phyloP scores from a whole-genome alignment of 2,888 invertebrate species.

The Melipona beecheii region DNA sequence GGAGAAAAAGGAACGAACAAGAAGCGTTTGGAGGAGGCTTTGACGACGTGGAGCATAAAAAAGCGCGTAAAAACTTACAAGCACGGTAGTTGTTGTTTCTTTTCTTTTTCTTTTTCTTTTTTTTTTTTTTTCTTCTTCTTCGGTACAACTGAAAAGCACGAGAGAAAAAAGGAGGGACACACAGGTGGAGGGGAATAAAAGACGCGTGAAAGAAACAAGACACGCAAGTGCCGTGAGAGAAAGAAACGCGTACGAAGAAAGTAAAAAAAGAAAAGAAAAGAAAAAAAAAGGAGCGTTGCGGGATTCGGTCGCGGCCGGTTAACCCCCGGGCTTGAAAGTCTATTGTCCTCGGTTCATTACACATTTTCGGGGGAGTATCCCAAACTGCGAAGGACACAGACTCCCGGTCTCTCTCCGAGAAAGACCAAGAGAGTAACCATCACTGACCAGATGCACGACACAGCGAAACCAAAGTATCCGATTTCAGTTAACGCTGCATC shows the following conservation, averaged over 20 bases:
- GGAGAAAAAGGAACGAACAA: not conserved
- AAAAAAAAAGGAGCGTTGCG: slow-evolving; percentile 29
- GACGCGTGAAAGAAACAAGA: slow-evolving; percentile 51
- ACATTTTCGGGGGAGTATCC: slow-evolving; percentile 41
- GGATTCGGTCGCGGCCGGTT: slow-evolving; percentile 32
- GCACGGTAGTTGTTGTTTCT: slow-evolving; percentile 22
- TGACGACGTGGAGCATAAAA: slow-evolving; percentile 32
- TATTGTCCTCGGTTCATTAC: slow-evolving; percentile 64
- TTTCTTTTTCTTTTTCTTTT: not conserved
- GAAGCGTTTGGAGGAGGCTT: slow-evolving; percentile 29
- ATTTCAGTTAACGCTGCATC: slow-evolving; percentile 60
- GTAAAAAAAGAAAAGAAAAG: too few relatives aligned
- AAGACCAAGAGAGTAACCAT: not conserved
- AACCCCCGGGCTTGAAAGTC: slow-evolving; percentile 43
- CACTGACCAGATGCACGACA: slow-evolving; percentile 61
- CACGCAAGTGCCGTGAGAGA: slow-evolving; percentile 35
- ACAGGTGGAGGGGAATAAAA: slow-evolving; percentile 21
- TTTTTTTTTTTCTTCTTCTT: not conserved
- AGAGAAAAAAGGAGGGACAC: not conserved
- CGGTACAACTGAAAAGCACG: not conserved
- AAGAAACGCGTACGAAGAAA: slow-evolving; percentile 20
- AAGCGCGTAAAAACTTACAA: slow-evolving; percentile 40
- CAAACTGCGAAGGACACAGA: not conserved
- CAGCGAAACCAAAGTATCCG: slow-evolving; percentile 61
- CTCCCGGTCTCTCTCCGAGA: not conserved